These are phyloP conservation scores for Ancistrus triradiatus DNA, from an alignment of 2,113 vertebrate species.

Conservation along the genomic window DNA sequence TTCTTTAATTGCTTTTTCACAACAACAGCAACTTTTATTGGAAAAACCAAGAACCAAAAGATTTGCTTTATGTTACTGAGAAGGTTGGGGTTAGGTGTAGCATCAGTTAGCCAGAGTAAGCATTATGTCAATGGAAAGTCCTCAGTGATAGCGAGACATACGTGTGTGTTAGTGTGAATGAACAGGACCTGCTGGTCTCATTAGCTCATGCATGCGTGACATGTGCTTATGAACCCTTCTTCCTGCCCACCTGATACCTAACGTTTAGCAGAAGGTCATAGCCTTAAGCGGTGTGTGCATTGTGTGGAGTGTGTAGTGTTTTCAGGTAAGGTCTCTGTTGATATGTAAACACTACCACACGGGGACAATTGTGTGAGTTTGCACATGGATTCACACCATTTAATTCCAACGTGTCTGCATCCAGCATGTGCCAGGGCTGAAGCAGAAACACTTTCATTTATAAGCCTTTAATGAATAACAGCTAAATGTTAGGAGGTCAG, in stretches of 20 bases:
- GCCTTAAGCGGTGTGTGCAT: not conserved
- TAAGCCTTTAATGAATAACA: too few relatives aligned
- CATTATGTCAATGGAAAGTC: too few relatives aligned
- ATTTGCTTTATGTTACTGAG: too few relatives aligned
- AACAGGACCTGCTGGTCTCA: slow-evolving; percentile 12
- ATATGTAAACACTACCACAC: slow-evolving; percentile 16
- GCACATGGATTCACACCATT: slow-evolving; percentile 18
- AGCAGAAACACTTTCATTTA: too few relatives aligned
- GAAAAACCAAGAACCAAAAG: too few relatives aligned
- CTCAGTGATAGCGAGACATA: slow-evolving; percentile 4
- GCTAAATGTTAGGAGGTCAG: too few relatives aligned
- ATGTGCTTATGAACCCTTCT: not conserved
- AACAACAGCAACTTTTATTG: too few relatives aligned
- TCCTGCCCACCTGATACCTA: not conserved
- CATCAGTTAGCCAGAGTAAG: too few relatives aligned
- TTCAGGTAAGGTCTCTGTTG: slow-evolving; percentile 32
- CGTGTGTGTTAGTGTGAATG: slow-evolving; percentile 1
- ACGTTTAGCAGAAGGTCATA: slow-evolving; percentile 13
- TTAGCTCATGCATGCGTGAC: slow-evolving; percentile 17
- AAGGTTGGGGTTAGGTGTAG: too few relatives aligned
- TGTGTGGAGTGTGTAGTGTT: slow-evolving; percentile 3
- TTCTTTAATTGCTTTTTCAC: too few relatives aligned
- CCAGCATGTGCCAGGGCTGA: too few relatives aligned
- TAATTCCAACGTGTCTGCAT: not conserved
- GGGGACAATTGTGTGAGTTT: not conserved